These are phyloP conservation scores for Monochamus alternatus DNA, from an alignment of 2,888 invertebrate species.

Conservation along the genomic window DNA sequence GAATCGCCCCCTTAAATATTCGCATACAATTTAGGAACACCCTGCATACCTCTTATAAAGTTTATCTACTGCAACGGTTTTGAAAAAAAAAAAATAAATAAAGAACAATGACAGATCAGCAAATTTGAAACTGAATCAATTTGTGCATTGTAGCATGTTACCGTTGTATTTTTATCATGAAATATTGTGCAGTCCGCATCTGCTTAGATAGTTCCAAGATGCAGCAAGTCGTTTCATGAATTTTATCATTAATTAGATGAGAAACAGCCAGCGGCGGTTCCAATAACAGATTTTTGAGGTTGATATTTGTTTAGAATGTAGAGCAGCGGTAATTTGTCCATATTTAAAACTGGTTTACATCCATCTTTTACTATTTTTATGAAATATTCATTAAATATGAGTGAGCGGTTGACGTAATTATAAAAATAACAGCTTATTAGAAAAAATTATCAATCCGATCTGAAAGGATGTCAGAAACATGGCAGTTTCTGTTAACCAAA, in stretches of 20 bases:
- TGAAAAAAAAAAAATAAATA: no score
- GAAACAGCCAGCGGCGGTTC: constrained; percentile 11
- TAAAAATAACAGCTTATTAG: background rate
- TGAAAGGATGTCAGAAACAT: background rate
- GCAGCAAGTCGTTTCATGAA: background rate
- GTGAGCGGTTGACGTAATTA: background rate
- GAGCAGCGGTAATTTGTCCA: constrained; percentile 19
- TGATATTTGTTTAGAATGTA: constrained; percentile 23
- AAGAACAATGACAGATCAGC: no score
- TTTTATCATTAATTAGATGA: constrained; percentile 22
- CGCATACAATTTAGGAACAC: no score
- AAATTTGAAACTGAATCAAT: no score
- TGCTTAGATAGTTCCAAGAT: no score
- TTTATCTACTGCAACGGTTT: no score
- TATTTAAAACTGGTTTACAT: constrained; percentile 30
- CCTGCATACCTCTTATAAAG: no score
- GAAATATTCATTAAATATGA: constrained; percentile 19
- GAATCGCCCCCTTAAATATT: no score
- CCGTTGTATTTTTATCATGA: no score
- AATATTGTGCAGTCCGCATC: no score
- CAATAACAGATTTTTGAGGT: constrained; percentile 8
- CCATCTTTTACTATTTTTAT: constrained; percentile 27
- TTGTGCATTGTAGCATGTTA: no score
- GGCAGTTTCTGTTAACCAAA: background rate
- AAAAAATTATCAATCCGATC: background rate